Evolutionary conservation across 2,113 vertebrate species (phyloP).

Genomic region (Telmatochromis brichardi): DNA sequence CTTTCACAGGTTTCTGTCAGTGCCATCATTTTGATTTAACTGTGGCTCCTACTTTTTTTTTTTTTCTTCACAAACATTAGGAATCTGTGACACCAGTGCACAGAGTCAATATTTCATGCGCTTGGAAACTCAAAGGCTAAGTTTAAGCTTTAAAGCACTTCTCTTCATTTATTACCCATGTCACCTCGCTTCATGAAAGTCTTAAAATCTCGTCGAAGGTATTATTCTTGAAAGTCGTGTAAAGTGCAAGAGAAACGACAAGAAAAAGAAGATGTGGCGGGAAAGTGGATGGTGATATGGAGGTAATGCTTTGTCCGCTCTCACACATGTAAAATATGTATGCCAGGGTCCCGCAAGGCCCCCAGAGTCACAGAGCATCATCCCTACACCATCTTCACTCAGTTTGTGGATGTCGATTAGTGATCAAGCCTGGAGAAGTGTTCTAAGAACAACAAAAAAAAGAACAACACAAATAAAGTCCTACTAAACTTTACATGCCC

Average conservation of each 20-base stretch:
- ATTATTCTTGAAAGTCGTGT: constrained; percentile 2
- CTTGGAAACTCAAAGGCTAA: not conserved
- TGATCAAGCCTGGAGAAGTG: constrained; percentile 12
- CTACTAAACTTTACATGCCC: constrained; percentile 34
- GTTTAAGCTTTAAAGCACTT: constrained; percentile 15
- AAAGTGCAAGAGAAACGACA: not conserved
- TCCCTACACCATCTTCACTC: not conserved
- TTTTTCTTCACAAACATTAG: constrained; percentile 24
- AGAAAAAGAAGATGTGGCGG: not conserved
- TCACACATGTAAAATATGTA: not conserved
- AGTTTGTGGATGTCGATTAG: constrained; percentile 2
- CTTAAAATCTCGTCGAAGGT: constrained; percentile 8
- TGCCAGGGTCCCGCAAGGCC: not conserved
- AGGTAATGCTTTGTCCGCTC: not conserved
- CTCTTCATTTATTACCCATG: constrained; percentile 21
- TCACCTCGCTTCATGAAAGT: constrained; percentile 11
- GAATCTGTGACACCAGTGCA: constrained; percentile 27
- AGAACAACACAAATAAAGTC: not conserved
- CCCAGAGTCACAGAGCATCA: not conserved
- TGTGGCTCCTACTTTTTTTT: not conserved
- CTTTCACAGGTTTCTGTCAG: constrained; percentile 51
- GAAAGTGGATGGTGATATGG: not conserved
- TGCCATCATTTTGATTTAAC: constrained; percentile 62
- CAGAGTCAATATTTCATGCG: constrained; percentile 52
- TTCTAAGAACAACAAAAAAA: not conserved